Evolutionary conservation across 2,113 vertebrate genomes (phyloP), one percentile per base, ranked within the genome.

Genomic region (Pelecanoides urinatrix): DNA sequence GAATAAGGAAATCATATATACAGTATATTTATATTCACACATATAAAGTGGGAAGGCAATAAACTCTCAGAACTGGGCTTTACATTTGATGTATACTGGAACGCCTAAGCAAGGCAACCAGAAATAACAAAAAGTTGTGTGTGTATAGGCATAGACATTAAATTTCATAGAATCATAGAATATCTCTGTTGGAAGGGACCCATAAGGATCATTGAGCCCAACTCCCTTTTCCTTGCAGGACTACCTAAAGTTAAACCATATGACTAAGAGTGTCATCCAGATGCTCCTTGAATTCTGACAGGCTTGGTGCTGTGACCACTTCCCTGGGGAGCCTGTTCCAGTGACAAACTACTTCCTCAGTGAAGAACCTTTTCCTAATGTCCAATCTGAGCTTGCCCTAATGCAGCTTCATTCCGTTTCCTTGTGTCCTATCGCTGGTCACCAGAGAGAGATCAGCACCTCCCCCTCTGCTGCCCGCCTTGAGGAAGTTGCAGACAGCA

Each of bases 381-480:
- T 55, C 34, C 34, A 65, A 0, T 26, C 38, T 65, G 34, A 63
- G 55, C 34, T 55, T 55, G 21, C 12, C 8, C 11, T 65, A 7
- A 21, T 0, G 1, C 8, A 74, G 13, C 20, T 73, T 73, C 49
- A 45, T 63, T 10, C 49, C 40, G 27, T 65, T 63, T 55, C 49
- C 8, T 45, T 0, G 0, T 32, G 5, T 74, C 27, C 27, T 55
- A 5, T 44, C 0, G 0, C 19, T 42, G 15, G 8, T 52, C 38
- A 32, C 13, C 32, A 52, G 13, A 62, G 30, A 30, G 53, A 67
- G 16, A 30, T 52, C 52, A 86, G 16, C 12, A 55, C 3, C 15
- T 55, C 34, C 11, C 1, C 8, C 22, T 79, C 22, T 0, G 2
- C 10, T 38, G 21, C 5, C 1, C 1, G 0, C 4, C 12, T 25